Evolutionary conservation across 2,797 vertebrate species (phyloP), one percentile per base, ranked within the genome.

Genomic region (Eospalax fontanierii): DNA sequence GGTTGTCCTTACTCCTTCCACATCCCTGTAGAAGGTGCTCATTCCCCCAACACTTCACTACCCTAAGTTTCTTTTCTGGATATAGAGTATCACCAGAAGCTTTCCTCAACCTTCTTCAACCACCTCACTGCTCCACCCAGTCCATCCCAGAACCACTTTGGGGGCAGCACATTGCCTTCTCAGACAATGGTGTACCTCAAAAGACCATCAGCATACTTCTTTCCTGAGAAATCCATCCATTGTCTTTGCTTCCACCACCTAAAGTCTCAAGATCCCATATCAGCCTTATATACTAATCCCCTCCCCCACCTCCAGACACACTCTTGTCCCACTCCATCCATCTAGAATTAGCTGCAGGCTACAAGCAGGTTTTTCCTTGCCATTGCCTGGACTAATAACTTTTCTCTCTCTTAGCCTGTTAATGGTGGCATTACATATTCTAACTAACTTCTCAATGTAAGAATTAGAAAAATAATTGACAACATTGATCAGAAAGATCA

Each of bases 401-500:
- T 74, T 66, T 88, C 33, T 79, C 33, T 68, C 21, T 43, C 54
- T 35, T 54, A 16, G 61, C 88, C 33, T 3, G 74, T 50, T 19
- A 19, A 40, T 24, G 81, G 70, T 75, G 35, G 18, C n/a, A 88
- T 84, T 30, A 28, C 21, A 57, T 85, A 59, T 93, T 94, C 28
- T 84, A 89, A 66, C 74, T 82, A 76, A 89, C 66, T 96, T 93
- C 84, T 89, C 30, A 65, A 1, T 87, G 50, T 73, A 89, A 74
- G 71, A 80, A 78, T 89, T 75, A 35, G 43, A 12, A 0, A 68
- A 73, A 59, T 63, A 89, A n/a, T 82, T 76, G 33, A 35, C 54
- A 95, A 66, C 28, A 63, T 38, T 76, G 38, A 65, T 85, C 80
- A 90, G 93, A 87, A 95, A 89, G 33, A 57, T 70, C n/a, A 82